Conservation (phyloP, 2,113 vertebrate species). For the Steatornis caripensis region DNA sequence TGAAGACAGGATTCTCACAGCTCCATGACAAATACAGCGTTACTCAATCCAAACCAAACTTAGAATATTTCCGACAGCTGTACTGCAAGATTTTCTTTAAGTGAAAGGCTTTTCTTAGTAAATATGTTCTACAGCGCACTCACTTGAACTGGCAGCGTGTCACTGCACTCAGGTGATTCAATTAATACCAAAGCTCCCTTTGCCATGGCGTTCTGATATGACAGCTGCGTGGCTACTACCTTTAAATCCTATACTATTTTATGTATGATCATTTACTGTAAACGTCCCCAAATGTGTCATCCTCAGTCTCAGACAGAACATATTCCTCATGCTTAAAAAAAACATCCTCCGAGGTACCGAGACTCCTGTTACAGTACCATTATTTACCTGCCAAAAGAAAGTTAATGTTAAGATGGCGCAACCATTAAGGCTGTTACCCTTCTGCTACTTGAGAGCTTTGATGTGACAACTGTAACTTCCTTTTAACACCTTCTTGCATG, state of each 20-base stretch:
- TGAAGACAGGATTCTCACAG: not conserved
- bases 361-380: not conserved
- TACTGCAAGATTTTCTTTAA: not conserved
- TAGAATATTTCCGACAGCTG: not conserved
- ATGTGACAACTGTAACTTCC: not conserved
- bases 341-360: not conserved
- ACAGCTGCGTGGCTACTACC: not conserved
- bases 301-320: not conserved
- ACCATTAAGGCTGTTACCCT: not conserved
- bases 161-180: not conserved
- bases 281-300: not conserved
- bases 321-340: not conserved
- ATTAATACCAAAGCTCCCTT: not conserved
- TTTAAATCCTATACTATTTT: not conserved
- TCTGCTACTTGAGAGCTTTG: not conserved
- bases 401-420: not conserved
- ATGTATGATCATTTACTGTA: not conserved
- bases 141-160: not conserved
- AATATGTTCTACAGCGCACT: rapidly evolving
- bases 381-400: not conserved
- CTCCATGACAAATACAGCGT: not conserved
- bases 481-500: not conserved
- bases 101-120: not conserved
- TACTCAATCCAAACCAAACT: not conserved
- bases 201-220: not conserved